phyloP scores from a whole-genome alignment of 2,888 invertebrate genomes.

The Spilarctia lutea region DNA sequence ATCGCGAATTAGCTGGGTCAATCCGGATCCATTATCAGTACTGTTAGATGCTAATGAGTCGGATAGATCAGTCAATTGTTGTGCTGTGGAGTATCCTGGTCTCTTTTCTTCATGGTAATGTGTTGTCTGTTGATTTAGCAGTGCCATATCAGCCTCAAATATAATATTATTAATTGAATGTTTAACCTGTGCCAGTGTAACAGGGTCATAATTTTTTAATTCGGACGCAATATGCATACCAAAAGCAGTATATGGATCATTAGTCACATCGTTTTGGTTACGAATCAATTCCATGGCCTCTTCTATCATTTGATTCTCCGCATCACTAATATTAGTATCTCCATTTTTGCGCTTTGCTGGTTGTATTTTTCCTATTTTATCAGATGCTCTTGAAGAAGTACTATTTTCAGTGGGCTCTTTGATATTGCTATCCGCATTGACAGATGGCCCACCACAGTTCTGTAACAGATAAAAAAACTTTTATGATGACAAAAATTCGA shows the following conservation, averaged over 20 bases:
- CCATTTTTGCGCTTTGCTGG: not conserved
- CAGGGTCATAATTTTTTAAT: not conserved
- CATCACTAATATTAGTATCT: not conserved
- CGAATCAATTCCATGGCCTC: not conserved
- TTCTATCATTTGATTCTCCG: not conserved
- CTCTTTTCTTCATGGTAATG: slow-evolving; percentile 1
- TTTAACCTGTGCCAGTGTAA: not conserved
- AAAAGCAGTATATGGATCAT: not conserved
- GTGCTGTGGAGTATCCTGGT: not conserved
- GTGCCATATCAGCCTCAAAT: not conserved
- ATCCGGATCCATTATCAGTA: not conserved
- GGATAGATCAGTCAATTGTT: slow-evolving; percentile 1
- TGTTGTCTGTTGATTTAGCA: not conserved
- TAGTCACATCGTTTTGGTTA: not conserved
- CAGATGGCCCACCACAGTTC: too few species aligned
- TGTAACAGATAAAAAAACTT: too few species aligned
- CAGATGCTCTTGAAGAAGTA: slow-evolving; percentile 9
- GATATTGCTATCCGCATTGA: too few species aligned
- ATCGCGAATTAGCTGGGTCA: slow-evolving; percentile 5
- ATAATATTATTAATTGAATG: not conserved
- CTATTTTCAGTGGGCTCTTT: slow-evolving; percentile 20
- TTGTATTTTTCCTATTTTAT: not conserved
- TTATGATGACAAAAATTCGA: too few species aligned
- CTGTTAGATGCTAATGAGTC: not conserved
- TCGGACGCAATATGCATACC: not conserved